Conservation (phyloP, 30 jellyfish, hydroid and myxozoan species). For the Aurelia aurita complex sp. Pacific region DNA sequence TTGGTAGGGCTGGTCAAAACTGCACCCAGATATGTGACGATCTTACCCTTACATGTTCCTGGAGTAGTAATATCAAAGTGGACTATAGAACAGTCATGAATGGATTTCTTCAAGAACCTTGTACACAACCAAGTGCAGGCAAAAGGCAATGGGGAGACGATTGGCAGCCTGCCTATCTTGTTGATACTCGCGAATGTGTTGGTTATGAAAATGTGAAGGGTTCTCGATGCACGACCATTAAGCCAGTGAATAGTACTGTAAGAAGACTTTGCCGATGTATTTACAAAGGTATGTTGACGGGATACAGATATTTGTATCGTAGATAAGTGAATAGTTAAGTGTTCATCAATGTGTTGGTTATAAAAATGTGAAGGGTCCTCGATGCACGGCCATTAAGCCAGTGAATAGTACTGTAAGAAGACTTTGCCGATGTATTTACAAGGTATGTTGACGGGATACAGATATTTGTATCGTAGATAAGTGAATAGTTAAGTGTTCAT, state of each 20-base stretch:
- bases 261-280: slow-evolving; percentile 51
- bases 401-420: slow-evolving; percentile 9
- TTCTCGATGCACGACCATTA: slow-evolving; percentile 1
- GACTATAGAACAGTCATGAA: not conserved
- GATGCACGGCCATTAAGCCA: not conserved
- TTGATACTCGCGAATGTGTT: slow-evolving; percentile 5
- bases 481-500: too few relatives aligned
- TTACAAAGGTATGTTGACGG: slow-evolving; percentile 20
- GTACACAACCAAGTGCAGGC: not conserved
- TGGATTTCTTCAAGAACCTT: not conserved
- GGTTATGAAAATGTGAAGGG: slow-evolving; percentile 35
- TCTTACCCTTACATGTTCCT: slow-evolving; percentile 23
- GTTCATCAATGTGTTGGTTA: slow-evolving; percentile 18
- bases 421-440: slow-evolving; percentile 45
- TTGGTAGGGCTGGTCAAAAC: slow-evolving; percentile 38
- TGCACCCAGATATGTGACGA: slow-evolving; percentile 28
- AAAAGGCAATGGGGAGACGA: slow-evolving; percentile 14
- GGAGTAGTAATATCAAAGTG: slow-evolving; percentile 2
- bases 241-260: not conserved
- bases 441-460: slow-evolving; percentile 1
- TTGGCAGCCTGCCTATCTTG: slow-evolving; percentile 57
- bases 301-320: too few relatives aligned
- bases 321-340: too few relatives aligned
- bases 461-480: too few relatives aligned
- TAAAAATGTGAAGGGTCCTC: slow-evolving; percentile 12